Percentiles rank a stretch among this genome's conserved stretches.
Evolutionary conservation across 2,797 vertebrate genomes (phyloP).

Genomic region (Halcyon badia): DNA sequence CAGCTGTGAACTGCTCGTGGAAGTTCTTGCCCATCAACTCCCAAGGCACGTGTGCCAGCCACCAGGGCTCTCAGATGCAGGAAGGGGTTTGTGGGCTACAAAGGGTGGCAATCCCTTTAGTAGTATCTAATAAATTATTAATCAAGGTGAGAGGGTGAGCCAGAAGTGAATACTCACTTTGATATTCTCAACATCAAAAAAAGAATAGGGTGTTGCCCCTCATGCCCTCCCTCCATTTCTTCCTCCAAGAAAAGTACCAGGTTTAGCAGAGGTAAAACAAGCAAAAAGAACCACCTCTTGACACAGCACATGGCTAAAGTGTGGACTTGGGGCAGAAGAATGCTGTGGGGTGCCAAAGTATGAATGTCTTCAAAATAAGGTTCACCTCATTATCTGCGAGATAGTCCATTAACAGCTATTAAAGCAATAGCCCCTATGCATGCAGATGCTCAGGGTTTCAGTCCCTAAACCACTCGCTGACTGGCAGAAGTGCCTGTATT

Average conservation of each 20-base stretch:
- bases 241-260: not conserved
- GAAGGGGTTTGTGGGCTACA: not conserved
- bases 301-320: not conserved
- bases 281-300: not conserved
- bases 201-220: not conserved
- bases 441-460: not conserved
- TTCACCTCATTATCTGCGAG: not conserved
- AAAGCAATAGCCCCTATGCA: not conserved
- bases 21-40: not conserved
- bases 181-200: not conserved
- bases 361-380: not conserved
- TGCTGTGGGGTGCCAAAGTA: not conserved
- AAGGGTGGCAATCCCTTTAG: not conserved
- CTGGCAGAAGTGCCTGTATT: not conserved
- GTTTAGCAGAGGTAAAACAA: not conserved
- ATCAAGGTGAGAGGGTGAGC: not conserved
- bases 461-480: not conserved
- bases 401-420: not conserved
- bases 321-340: not conserved
- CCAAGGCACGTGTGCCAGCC: accelerated
- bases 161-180: not conserved
- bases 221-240: too few species aligned
- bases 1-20: accelerated
- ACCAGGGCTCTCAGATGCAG: accelerated
- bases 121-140: not conserved